A percentile compares a stretch with the other conserved stretches of the same genome.
Evolutionary conservation across 2,797 vertebrate species (phyloP).

Genomic region (Chrysocyon brachyurus): DNA sequence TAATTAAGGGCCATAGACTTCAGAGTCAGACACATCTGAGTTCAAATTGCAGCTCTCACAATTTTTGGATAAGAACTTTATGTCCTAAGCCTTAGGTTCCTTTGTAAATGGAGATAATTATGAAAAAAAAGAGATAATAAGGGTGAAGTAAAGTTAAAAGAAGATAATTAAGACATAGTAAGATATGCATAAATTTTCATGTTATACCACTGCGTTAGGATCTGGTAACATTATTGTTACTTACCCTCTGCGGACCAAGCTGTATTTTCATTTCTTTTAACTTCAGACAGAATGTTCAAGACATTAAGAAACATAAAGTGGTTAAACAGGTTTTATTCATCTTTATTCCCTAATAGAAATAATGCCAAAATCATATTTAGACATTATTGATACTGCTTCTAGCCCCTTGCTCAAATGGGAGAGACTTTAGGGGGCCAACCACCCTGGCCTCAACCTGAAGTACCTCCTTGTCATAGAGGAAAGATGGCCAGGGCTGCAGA

Average conservation of each 20-base stretch:
- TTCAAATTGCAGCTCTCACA: background rate
- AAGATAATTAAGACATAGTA: background rate
- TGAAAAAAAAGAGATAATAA: background rate
- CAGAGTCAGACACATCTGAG: background rate
- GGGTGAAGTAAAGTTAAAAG: background rate
- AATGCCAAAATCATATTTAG: background rate
- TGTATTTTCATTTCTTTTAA: constrained; percentile 46
- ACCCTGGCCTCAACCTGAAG: background rate
- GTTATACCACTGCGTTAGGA: background rate
- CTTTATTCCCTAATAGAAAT: constrained; percentile 9
- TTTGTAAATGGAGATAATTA: constrained; percentile 26
- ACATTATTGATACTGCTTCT: background rate
- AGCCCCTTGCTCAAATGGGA: background rate
- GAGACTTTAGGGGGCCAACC: background rate
- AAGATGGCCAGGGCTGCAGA: background rate
- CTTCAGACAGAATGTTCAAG: background rate
- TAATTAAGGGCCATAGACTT: background rate
- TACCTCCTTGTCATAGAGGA: background rate
- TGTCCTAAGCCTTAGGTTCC: background rate
- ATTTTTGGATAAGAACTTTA: background rate
- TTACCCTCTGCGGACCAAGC: background rate
- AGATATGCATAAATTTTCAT: background rate
- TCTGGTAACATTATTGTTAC: background rate
- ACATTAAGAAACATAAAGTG: background rate
- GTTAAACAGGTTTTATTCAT: background rate